A percentile compares a stretch with the other conserved stretches of the same genome.
Conservation (phyloP, 2,888 invertebrate species). For the Miltochrista miniata region DNA sequence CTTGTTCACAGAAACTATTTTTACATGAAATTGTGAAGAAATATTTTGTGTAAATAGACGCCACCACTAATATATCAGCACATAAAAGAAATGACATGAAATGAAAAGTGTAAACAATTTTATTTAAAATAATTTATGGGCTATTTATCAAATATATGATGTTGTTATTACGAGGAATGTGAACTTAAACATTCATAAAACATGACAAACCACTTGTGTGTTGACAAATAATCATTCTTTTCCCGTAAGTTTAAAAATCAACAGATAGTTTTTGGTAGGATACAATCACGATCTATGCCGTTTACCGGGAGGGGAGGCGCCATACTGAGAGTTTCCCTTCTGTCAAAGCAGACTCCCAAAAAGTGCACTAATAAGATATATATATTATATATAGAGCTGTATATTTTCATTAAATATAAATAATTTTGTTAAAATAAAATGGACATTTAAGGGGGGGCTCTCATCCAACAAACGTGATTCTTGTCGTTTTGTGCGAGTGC, state of each 20-base stretch:
- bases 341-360: too few relatives aligned
- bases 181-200: background rate
- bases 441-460: too few relatives aligned
- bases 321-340: too few relatives aligned
- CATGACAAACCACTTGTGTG: background rate
- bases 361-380: too few relatives aligned
- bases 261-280: background rate
- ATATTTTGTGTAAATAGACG: background rate
- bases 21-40: background rate
- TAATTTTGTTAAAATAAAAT: too few relatives aligned
- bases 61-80: background rate
- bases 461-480: too few relatives aligned
- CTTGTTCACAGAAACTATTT: background rate
- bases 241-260: background rate
- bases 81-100: background rate
- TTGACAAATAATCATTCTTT: constrained; percentile 2
- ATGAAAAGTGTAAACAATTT: background rate
- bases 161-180: background rate
- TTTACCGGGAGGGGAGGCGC: too few relatives aligned
- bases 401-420: too few relatives aligned
- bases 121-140: background rate
- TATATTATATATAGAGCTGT: too few relatives aligned
- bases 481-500: too few relatives aligned
- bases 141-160: constrained; percentile 1
- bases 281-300: too few relatives aligned